A percentile compares a stretch with the other conserved stretches of the same genome.
Evolutionary conservation across 2,113 vertebrate genomes (phyloP).

Genomic region (Odontophorus gujanensis): DNA sequence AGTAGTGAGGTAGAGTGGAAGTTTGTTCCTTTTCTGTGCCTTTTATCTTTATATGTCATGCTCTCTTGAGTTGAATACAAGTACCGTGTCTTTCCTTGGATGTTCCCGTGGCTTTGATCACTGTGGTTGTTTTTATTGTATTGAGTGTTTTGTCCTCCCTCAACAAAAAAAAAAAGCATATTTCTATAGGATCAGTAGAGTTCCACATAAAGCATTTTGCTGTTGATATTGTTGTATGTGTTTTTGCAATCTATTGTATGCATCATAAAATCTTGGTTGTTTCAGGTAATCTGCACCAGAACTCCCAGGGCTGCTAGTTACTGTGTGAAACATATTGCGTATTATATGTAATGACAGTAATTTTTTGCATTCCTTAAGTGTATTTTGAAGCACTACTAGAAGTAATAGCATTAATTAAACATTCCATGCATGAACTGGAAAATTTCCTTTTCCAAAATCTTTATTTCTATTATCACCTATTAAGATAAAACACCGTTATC

Average conservation of each 20-base stretch:
- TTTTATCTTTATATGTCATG: neutral
- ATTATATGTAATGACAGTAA: neutral
- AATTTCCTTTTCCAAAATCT: neutral
- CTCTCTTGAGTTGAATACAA: neutral
- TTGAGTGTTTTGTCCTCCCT: neutral
- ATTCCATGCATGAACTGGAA: neutral
- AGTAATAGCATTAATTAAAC: constrained; percentile 20
- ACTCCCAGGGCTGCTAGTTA: neutral
- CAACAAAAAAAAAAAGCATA: neutral
- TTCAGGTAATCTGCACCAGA: neutral
- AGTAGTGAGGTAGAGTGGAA: neutral
- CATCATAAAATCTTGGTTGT: neutral
- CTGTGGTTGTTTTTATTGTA: neutral
- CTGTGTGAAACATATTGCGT: neutral
- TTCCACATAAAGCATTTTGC: neutral
- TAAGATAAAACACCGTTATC: neutral
- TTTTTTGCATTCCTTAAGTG: neutral
- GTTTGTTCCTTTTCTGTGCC: neutral
- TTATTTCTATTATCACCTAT: neutral
- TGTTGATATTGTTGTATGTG: neutral
- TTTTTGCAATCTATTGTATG: neutral
- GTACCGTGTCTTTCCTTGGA: neutral
- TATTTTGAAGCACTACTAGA: constrained; percentile 18
- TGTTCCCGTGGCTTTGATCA: neutral
- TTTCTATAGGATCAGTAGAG: neutral